phyloP scores from a whole-genome alignment of 2,888 invertebrate species.

The Anagyrus pseudococci region DNA sequence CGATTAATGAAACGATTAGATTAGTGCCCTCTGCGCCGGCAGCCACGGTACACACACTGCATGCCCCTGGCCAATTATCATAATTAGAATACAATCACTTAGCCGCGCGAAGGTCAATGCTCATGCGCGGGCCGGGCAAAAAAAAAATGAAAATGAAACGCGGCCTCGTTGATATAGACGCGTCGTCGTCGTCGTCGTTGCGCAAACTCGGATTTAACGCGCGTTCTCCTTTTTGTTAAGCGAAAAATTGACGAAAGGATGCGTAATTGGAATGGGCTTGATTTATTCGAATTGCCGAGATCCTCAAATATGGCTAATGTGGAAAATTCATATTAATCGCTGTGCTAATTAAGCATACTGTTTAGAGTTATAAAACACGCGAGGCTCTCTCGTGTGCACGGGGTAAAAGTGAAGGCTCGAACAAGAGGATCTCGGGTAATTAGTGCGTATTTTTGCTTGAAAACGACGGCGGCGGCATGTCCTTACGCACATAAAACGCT shows the following conservation, averaged over 20 bases:
- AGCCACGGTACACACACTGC: no score
- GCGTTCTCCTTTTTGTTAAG: neutral
- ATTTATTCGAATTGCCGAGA: neutral
- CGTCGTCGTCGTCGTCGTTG: neutral
- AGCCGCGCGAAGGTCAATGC: constrained; percentile 51
- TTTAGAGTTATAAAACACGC: no score
- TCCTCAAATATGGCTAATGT: neutral
- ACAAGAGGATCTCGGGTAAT: no score
- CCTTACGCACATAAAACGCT: no score
- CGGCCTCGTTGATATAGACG: constrained; percentile 17
- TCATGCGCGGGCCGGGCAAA: no score
- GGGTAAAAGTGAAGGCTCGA: no score
- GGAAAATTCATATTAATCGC: no score
- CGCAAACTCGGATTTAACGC: neutral
- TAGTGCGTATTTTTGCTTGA: no score
- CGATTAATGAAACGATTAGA: constrained; percentile 55
- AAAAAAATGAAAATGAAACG: no score
- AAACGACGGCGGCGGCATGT: no score
- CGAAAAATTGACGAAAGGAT: neutral
- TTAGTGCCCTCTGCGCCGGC: constrained; percentile 38
- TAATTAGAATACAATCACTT: constrained; percentile 58
- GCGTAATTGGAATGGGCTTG: neutral
- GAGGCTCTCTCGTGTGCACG: no score
- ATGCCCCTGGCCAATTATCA: constrained; percentile 47
- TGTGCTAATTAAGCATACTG: no score